These are phyloP conservation scores for Turdus rufiventris DNA, from an alignment of 2,113 vertebrate genomes.

Conservation along the genomic window DNA sequence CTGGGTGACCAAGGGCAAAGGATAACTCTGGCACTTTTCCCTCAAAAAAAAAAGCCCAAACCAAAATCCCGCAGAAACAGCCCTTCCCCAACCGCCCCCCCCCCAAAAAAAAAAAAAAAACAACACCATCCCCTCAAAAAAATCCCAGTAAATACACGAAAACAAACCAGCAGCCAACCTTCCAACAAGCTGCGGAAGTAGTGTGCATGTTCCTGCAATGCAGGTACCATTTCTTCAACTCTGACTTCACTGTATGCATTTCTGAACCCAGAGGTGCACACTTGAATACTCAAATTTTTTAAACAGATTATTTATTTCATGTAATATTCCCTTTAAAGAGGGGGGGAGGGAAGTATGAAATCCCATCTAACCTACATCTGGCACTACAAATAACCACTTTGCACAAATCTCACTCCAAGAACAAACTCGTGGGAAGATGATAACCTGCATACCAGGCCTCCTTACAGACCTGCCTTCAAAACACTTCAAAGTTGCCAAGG, in stretches of 20 bases:
- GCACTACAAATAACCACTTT: neutral
- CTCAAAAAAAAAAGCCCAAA: neutral
- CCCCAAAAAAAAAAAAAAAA: neutral
- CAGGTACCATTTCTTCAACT: neutral
- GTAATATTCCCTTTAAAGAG: neutral
- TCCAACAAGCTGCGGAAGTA: neutral
- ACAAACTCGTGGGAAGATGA: neutral
- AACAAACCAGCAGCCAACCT: neutral
- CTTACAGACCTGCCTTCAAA: neutral
- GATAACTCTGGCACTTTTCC: neutral
- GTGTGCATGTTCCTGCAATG: neutral
- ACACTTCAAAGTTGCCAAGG: neutral
- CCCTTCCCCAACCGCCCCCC: accelerated
- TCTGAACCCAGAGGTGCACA: neutral
- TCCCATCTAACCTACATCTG: neutral
- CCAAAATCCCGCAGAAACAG: too few species aligned
- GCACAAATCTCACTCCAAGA: neutral
- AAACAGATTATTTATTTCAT: neutral
- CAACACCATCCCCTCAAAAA: neutral
- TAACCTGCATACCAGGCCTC: neutral
- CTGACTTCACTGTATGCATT: neutral
- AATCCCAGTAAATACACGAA: neutral
- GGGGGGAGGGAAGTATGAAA: neutral
- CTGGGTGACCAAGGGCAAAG: neutral
- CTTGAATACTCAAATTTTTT: neutral